These are phyloP conservation scores for Adela reaumurella DNA, from an alignment of 2,888 invertebrate genomes.

Conservation along the genomic window DNA sequence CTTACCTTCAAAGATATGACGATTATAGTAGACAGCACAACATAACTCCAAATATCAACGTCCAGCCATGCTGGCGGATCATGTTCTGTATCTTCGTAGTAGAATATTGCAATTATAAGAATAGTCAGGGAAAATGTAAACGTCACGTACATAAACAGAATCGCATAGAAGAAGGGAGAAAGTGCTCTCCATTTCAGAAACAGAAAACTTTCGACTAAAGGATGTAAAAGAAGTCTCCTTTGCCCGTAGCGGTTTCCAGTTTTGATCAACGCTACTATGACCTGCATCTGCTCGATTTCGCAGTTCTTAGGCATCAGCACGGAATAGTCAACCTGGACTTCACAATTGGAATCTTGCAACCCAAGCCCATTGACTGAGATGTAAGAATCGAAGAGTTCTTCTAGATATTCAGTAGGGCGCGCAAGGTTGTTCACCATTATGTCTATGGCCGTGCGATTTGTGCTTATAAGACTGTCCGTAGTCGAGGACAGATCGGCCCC, in stretches of 20 bases:
- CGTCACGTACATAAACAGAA: conserved; percentile 42
- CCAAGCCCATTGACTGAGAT: conserved; percentile 42
- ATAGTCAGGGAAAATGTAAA: conserved; percentile 48
- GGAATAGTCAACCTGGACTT: conserved; percentile 49
- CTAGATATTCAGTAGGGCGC: conserved; percentile 49
- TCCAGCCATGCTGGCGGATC: conserved; percentile 24
- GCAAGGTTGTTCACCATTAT: conserved; percentile 49
- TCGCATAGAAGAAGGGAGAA: conserved; percentile 49
- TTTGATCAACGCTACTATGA: conserved; percentile 50
- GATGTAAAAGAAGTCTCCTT: conserved; percentile 48
- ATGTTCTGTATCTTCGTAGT: conserved; percentile 33
- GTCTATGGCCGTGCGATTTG: conserved; percentile 38
- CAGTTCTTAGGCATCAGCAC: conserved; percentile 40
- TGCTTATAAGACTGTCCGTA: conserved; percentile 18
- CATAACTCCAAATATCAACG: conserved; percentile 30
- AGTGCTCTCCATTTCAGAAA: conserved; percentile 55
- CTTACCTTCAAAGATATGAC: conserved; percentile 40
- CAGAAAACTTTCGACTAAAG: conserved; percentile 54
- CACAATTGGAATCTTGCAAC: conserved; percentile 34
- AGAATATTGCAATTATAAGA: conserved; percentile 46
- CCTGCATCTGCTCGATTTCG: conserved; percentile 52
- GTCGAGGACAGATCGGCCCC: conserved; percentile 43
- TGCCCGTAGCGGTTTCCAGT: conserved; percentile 49
- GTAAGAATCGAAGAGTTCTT: conserved; percentile 48
- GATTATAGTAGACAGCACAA: conserved; percentile 31